A percentile compares a stretch with the other conserved stretches of the same genome.
Evolutionary conservation across 2,888 invertebrate species (phyloP).

Genomic region (Eupithecia vulgata): DNA sequence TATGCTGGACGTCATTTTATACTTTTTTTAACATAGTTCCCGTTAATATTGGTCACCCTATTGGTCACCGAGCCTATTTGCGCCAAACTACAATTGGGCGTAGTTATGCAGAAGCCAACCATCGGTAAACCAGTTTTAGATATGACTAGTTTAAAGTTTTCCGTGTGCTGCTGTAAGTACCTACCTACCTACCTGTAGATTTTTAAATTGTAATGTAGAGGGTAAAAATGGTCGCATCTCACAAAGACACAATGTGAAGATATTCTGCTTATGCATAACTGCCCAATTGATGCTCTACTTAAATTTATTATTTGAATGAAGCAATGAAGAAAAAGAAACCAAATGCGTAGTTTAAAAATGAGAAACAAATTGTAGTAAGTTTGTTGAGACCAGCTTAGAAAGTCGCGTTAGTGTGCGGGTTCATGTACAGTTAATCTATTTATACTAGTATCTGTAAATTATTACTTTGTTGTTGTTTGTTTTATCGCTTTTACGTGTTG

Average conservation of each 20-base stretch:
- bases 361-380: not conserved
- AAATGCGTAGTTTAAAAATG: not conserved
- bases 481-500: conserved; percentile 49
- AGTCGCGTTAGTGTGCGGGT: conserved; percentile 13
- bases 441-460: conserved; percentile 61
- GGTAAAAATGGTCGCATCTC: too few species aligned
- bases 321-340: not conserved
- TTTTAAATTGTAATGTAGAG: too few species aligned
- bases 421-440: conserved; percentile 54
- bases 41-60: not conserved
- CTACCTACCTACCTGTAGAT: too few species aligned
- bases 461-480: conserved; percentile 63
- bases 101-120: not conserved
- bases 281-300: not conserved
- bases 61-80: not conserved
- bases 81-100: not conserved
- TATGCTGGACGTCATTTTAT: not conserved
- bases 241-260: not conserved
- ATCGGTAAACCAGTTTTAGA: not conserved
- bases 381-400: not conserved
- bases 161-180: not conserved
- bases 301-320: not conserved
- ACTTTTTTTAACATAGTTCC: conserved; percentile 10
- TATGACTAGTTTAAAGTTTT: not conserved
- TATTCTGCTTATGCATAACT: not conserved